A percentile compares a stretch with the other conserved stretches of the same genome.
Conservation (phyloP, 2,888 invertebrate species). For the Lithophane semibrunnea region DNA sequence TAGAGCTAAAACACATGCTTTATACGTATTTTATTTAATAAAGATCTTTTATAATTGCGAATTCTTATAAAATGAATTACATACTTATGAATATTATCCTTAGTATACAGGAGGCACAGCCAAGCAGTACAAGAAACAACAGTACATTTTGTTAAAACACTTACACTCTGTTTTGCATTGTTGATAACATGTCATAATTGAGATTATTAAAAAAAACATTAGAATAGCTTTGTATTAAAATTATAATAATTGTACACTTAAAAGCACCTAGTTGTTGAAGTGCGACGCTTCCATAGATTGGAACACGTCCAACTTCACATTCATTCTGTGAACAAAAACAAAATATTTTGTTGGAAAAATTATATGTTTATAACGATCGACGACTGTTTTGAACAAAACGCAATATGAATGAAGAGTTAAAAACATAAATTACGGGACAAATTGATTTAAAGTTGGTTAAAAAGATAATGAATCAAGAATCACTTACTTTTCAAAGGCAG, state of each 20-base stretch:
- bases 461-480: too few relatives aligned
- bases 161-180: slow-evolving; percentile 33
- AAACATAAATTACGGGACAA: neutral
- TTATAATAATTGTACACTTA: slow-evolving; percentile 52
- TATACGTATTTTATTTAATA: slow-evolving; percentile 60
- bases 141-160: slow-evolving; percentile 35
- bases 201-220: slow-evolving; percentile 40
- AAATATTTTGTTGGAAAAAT: neutral
- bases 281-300: slow-evolving; percentile 92
- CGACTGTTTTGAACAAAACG: neutral
- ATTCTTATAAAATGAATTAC: slow-evolving; percentile 57
- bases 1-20: slow-evolving; percentile 3
- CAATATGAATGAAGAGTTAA: too few relatives aligned
- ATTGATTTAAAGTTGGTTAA: neutral
- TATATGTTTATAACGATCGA: neutral
- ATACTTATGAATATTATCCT: slow-evolving; percentile 52
- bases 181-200: slow-evolving; percentile 41
- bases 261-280: slow-evolving; percentile 84
- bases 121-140: slow-evolving; percentile 70
- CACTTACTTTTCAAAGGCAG: slow-evolving; percentile 92
- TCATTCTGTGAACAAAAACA: slow-evolving; percentile 84
- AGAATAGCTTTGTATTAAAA: slow-evolving; percentile 50
- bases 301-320: slow-evolving; percentile 90
- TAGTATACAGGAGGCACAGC: slow-evolving; percentile 77
- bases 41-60: slow-evolving; percentile 43